Evolutionary conservation across 2,113 vertebrate species (phyloP).

Genomic region (Labeo rohita): DNA sequence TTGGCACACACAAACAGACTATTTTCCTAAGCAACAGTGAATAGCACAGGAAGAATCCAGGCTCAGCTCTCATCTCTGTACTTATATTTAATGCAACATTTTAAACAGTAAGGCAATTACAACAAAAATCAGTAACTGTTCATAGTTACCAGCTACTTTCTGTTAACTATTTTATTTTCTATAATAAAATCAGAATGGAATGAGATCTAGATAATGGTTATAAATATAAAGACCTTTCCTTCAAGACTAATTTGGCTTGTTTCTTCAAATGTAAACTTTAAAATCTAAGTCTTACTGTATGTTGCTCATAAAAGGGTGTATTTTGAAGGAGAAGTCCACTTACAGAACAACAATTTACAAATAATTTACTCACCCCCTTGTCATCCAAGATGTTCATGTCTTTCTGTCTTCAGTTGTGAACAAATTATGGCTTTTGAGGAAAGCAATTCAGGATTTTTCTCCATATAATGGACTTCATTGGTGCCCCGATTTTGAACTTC

Average conservation of each 20-base stretch:
- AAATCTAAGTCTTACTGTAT: not conserved
- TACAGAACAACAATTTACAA: too few relatives aligned
- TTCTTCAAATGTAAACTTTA: not conserved
- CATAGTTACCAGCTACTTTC: not conserved
- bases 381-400: too few relatives aligned
- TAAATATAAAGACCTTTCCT: not conserved
- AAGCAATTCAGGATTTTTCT: too few relatives aligned
- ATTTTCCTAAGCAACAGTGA: not conserved
- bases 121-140: too few relatives aligned
- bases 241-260: not conserved
- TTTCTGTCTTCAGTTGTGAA: too few relatives aligned
- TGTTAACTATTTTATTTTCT: not conserved
- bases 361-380: too few relatives aligned
- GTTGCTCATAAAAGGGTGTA: not conserved
- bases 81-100: not conserved
- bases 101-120: not conserved
- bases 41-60: not conserved
- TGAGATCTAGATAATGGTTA: not conserved
- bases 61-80: not conserved
- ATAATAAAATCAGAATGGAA: not conserved
- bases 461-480: too few relatives aligned
- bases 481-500: too few relatives aligned
- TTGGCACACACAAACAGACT: not conserved
- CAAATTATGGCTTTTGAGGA: too few relatives aligned
- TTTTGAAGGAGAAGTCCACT: too few relatives aligned